Percentiles rank a stretch among this genome's conserved stretches.
Conservation (phyloP, 2,888 invertebrate species). For the Cheilosia vernalis region DNA sequence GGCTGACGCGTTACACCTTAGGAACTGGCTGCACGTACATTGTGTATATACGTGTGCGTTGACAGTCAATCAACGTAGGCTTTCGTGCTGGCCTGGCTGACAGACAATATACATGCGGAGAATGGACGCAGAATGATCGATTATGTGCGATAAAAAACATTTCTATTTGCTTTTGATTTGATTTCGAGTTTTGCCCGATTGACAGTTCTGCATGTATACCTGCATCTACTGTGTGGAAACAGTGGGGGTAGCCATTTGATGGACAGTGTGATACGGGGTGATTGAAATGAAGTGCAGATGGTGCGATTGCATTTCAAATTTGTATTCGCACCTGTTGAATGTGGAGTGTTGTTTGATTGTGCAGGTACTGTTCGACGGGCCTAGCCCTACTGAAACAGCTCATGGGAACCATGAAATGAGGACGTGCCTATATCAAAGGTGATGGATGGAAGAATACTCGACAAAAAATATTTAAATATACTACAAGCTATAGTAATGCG, state of each 20-base stretch:
- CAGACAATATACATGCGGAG: conserved; percentile 25
- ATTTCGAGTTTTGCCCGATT: conserved; percentile 55
- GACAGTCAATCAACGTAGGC: conserved; percentile 66
- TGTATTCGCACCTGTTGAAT: conserved; percentile 1
- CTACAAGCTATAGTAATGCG: too few relatives aligned
- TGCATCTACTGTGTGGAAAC: conserved; percentile 6
- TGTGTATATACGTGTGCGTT: conserved; percentile 33
- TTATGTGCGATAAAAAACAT: conserved; percentile 66
- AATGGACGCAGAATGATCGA: conserved; percentile 65
- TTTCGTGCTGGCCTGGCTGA: conserved; percentile 38
- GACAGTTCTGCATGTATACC: conserved; percentile 39
- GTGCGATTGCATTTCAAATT: not conserved
- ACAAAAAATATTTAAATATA: too few relatives aligned
- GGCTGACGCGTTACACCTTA: conserved; percentile 43
- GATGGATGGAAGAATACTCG: too few relatives aligned
- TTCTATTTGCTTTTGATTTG: conserved; percentile 61
- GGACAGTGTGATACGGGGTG: conserved; percentile 16
- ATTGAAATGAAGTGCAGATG: not conserved
- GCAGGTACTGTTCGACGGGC: not conserved
- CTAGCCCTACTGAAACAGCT: not conserved
- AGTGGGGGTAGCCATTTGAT: conserved; percentile 36
- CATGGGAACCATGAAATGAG: not conserved
- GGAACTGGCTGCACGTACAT: conserved; percentile 47
- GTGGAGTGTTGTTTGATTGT: not conserved
- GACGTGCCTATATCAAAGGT: not conserved